These are phyloP conservation scores for Drosophila pachea DNA, from an alignment of 1,140 invertebrate species.

Conservation along the genomic window DNA sequence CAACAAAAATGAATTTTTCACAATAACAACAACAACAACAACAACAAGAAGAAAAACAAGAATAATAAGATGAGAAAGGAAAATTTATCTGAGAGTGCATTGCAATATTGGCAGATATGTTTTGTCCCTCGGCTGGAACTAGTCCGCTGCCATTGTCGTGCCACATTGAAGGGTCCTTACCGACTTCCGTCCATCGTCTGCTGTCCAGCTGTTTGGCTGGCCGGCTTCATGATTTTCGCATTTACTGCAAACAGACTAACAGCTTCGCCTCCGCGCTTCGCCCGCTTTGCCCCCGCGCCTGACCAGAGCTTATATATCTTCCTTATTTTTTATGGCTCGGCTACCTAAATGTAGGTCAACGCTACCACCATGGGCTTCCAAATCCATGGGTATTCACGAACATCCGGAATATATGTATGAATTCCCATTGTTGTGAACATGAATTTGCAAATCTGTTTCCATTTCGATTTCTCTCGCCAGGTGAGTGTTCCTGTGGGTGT, in stretches of 20 bases:
- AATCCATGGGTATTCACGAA: conserved; percentile 18
- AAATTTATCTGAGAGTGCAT: conserved; percentile 27
- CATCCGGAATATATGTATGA: conserved; percentile 30
- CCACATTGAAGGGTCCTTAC: conserved; percentile 65
- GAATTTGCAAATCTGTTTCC: conserved; percentile 72
- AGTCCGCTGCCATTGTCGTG: conserved; percentile 41
- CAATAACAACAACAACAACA: conserved; percentile 7
- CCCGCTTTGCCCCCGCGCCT: not conserved
- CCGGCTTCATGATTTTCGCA: conserved; percentile 47
- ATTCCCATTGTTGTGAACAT: conserved; percentile 64
- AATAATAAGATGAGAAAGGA: not conserved
- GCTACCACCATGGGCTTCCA: not conserved
- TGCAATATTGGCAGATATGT: conserved; percentile 69
- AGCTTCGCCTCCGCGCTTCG: conserved; percentile 17
- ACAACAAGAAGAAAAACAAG: no score
- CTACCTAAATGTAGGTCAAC: conserved; percentile 44
- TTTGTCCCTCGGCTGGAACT: conserved; percentile 29
- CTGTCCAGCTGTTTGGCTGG: conserved; percentile 7
- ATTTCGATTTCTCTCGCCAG: conserved; percentile 57
- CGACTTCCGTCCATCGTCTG: conserved; percentile 52
- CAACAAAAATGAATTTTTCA: conserved; percentile 35
- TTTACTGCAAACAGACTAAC: conserved; percentile 59
- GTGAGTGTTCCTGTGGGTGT: not conserved
- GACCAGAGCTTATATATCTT: conserved; percentile 30
- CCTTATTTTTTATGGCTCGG: conserved; percentile 7